Evolutionary conservation across 2,113 vertebrate species (phyloP).

Genomic region (Chaenocephalus aceratus): DNA sequence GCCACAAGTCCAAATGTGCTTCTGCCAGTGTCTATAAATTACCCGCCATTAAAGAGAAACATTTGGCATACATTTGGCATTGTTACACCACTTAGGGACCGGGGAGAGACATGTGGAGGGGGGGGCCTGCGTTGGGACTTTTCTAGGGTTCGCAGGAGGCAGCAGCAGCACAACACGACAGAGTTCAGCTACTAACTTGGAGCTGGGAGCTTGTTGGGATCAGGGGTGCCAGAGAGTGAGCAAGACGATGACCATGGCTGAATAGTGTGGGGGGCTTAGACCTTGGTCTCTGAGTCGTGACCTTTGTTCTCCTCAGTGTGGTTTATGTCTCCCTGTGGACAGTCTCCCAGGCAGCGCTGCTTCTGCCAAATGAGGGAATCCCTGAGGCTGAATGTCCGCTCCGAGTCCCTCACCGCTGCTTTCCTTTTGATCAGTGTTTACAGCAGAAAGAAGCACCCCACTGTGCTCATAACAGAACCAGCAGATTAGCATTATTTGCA

Average conservation of each 20-base stretch:
- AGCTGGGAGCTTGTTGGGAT: slow-evolving; percentile 60
- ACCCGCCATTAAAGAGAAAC: slow-evolving; percentile 61
- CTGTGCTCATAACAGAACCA: neutral
- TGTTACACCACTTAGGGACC: slow-evolving; percentile 36
- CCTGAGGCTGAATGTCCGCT: slow-evolving; percentile 24
- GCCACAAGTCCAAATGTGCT: slow-evolving; percentile 66
- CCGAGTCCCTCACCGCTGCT: slow-evolving; percentile 3
- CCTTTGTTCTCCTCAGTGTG: slow-evolving; percentile 76
- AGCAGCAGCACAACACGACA: slow-evolving; percentile 5
- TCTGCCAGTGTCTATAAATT: slow-evolving; percentile 67
- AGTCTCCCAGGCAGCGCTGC: slow-evolving; percentile 53
- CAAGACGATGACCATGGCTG: slow-evolving; percentile 57
- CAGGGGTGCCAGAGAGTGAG: slow-evolving; percentile 60
- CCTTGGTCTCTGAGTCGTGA: slow-evolving; percentile 78
- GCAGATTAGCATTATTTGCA: slow-evolving; percentile 6
- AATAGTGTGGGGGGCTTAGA: slow-evolving; percentile 62
- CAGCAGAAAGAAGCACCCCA: neutral
- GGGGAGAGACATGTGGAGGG: slow-evolving; percentile 46
- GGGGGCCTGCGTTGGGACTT: slow-evolving; percentile 16
- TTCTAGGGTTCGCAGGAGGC: slow-evolving; percentile 28
- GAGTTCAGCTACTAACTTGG: slow-evolving; percentile 31
- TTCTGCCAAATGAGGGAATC: slow-evolving; percentile 54
- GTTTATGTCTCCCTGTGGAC: slow-evolving; percentile 71
- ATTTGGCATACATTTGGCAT: slow-evolving; percentile 70
- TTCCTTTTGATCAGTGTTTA: slow-evolving; percentile 13